Base-by-base conservation (phyloP, 2,888 invertebrate species). In the Chrysina gloriosa region DNA sequence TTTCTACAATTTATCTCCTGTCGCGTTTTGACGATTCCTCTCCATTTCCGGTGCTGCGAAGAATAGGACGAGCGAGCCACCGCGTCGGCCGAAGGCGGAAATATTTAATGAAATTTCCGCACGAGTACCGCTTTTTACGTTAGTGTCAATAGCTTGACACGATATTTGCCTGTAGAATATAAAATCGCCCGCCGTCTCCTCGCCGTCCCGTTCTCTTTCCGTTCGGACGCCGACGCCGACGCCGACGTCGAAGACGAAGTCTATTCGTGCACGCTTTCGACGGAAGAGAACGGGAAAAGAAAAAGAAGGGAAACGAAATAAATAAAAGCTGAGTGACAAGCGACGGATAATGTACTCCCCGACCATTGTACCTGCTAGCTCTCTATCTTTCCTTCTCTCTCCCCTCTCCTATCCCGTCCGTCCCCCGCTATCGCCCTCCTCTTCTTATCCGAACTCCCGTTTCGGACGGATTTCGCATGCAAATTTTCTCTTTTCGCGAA, bases 81-180 rank as follows among this genome's bases (percentile, higher is more conserved):
- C n/a, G 27, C 23, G 23, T 27, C 3, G 23, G 9, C 3, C 11
- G 1, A 11, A 48, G 31, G 29, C 25, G 45, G 27, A 42, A 42
- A 61, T 61, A 42, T 61, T 61, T 61, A 61, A 61, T 61, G 58
- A 61, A 61, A 61, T 61, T 61, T 61, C 58, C 27, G 42, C 58
- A 36, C 42, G 58, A 25, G 58, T 29, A 27, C 58, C 58, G 19
- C 45, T 61, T 61, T 61, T 61, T 42, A 61, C 29, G 58, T 42
- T 27, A 61, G 16, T 42, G 58, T 61, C 58, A 61, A 61, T 61
- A 42, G 42, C 58, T 16, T 19, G 58, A 42, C 42, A 61, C 27
- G 58, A 42, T 61, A 31, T 31, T 31, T 27, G 52, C 52, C 16
- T 6, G 52, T n/a, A 31, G 52, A 52, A 52, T 52, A 52, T 52